These are phyloP conservation scores for Ligdia adustata DNA, from an alignment of 2,888 invertebrate species.

Conservation along the genomic window DNA sequence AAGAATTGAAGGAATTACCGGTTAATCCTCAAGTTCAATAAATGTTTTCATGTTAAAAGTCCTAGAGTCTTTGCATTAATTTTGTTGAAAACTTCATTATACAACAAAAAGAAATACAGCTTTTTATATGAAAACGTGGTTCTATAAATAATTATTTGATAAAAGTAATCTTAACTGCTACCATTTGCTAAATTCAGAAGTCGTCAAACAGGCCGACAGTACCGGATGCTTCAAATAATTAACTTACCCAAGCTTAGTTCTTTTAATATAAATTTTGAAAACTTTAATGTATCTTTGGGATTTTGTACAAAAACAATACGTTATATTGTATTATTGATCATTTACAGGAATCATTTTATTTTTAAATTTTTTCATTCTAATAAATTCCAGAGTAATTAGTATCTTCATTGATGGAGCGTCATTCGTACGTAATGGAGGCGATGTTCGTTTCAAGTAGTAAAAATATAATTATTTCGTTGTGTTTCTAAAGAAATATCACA, in stretches of 20 bases:
- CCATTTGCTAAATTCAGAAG: conserved; percentile 79
- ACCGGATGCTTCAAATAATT: conserved; percentile 46
- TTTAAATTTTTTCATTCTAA: conserved; percentile 6
- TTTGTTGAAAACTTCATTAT: too few species aligned
- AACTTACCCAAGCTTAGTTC: not conserved
- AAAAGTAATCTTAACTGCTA: conserved; percentile 39
- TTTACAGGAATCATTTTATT: too few species aligned
- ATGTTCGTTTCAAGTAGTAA: conserved; percentile 67
- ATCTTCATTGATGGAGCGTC: conserved; percentile 82
- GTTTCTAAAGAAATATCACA: conserved; percentile 62
- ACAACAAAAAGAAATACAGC: too few species aligned
- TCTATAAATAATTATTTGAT: not conserved
- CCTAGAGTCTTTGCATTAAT: too few species aligned
- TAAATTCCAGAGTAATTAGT: conserved; percentile 66
- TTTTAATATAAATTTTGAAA: not conserved
- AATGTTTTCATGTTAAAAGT: too few species aligned
- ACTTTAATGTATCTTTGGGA: not conserved
- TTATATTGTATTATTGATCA: too few species aligned
- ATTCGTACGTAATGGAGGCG: conserved; percentile 87
- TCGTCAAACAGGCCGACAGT: conserved; percentile 75
- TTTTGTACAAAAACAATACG: not conserved
- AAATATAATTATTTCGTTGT: conserved; percentile 58
- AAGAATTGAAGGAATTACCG: too few species aligned
- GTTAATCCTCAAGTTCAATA: too few species aligned
- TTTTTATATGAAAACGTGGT: too few species aligned